Conservation (phyloP, 2,113 vertebrate species). For the Hylia prasina region DNA sequence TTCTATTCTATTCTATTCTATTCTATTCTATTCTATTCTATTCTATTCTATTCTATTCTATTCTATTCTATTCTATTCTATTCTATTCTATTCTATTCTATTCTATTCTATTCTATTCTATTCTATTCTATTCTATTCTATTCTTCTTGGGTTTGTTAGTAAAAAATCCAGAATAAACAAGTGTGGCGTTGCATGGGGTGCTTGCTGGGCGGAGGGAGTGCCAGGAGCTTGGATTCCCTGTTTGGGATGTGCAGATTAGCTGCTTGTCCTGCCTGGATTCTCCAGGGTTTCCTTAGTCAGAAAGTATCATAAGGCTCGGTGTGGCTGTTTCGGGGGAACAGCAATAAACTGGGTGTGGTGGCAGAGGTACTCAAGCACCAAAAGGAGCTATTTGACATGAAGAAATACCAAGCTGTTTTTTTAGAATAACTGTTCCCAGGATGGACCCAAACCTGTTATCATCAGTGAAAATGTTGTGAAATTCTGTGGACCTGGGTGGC, state of each 20-base stretch:
- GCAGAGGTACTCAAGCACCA: background rate
- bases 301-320: background rate
- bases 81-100: background rate
- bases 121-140: background rate
- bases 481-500: background rate
- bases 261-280: slow-evolving; percentile 44
- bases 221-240: slow-evolving; percentile 41
- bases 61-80: background rate
- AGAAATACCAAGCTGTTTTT: background rate
- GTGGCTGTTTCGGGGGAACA: background rate
- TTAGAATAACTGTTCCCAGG: background rate
- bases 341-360: background rate
- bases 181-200: background rate
- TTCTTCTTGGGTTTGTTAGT: background rate
- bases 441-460: background rate
- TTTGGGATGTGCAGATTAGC: slow-evolving; percentile 38
- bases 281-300: background rate
- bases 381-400: background rate
- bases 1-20: too few species aligned
- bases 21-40: too few species aligned
- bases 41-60: too few species aligned
- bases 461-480: background rate
- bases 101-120: background rate
- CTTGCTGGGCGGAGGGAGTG: background rate
- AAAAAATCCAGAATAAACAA: background rate